Evolutionary conservation across 2,888 invertebrate genomes (phyloP), one percentile per base, ranked within the genome.

Genomic region (Caenorhabditis sp.): DNA sequence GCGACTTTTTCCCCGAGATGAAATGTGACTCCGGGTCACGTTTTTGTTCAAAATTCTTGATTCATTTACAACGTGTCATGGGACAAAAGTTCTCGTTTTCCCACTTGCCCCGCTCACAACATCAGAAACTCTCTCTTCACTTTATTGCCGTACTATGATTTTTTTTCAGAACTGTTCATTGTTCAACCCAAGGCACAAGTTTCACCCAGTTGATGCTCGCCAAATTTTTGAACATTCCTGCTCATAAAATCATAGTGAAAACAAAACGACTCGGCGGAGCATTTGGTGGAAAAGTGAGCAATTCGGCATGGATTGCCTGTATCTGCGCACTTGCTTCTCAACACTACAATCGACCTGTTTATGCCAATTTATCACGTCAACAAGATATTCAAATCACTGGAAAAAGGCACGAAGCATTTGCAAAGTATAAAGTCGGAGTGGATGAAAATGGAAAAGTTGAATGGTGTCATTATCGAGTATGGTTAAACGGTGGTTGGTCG

Each of bases 381-480:
- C 95, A 96, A 89, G 96, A 97, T 88, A 95, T 96, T 93, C 89
- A 92, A 80, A 92, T 92, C 84, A 93, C 93, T 0, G 97, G 95
- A 10, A 93, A 92, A 1, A 90, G 96, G 69, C 94, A 97, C 90
- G 95, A 95, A 0, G 94, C 93, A 88, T 89, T 92, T 49, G 92
- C 92, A 61, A 93, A 92, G 87, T 96, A 95, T 88, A 93, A 79
- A 73, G 76, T 81, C 19, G 84, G 82, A 5, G 60, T 81, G 31
- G 92, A 91, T 27, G 91, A 91, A 26, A 91, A 92, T 62, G 96
- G 96, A 1, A 91, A 91, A 85, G 91, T 96, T 54, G 90, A 91
- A 58, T 95, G 92, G 1, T 91, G 92, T 37, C 91, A 92, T 75
- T 91, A 93, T 6, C 89, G 92, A 76, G 90, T 94, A 61, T 96